Conservation (phyloP, 2,113 vertebrate species). For the Mohoua ochrocephala region DNA sequence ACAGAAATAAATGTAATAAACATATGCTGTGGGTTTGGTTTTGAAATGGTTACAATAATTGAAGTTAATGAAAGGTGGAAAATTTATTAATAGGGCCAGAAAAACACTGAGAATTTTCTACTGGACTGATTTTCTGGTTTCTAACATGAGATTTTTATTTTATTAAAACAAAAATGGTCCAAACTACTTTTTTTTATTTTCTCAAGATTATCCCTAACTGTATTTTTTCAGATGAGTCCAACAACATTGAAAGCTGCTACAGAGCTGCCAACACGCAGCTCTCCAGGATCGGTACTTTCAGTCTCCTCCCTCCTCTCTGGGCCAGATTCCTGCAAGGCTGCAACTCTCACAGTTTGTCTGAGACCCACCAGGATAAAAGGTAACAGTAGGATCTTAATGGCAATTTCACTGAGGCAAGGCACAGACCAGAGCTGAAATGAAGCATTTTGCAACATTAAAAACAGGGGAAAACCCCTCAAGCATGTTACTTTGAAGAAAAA, state of each 20-base stretch:
- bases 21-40: neutral
- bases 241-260: rapidly evolving
- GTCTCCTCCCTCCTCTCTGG: neutral
- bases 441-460: neutral
- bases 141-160: neutral
- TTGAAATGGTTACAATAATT: neutral
- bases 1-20: neutral
- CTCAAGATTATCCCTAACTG: neutral
- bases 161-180: neutral
- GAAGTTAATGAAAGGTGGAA: neutral
- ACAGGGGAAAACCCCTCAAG: neutral
- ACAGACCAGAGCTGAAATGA: neutral
- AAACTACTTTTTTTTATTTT: neutral
- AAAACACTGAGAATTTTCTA: neutral
- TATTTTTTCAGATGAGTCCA: neutral
- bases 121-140: neutral
- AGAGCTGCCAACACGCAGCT: rapidly evolving
- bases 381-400: neutral
- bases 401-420: neutral
- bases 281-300: rapidly evolving
- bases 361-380: neutral
- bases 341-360: neutral
- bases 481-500: neutral
- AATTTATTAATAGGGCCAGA: neutral
- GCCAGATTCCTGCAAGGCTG: neutral